phyloP scores from a whole-genome alignment of 2,113 vertebrate genomes.

The Clarias gariepinus region DNA sequence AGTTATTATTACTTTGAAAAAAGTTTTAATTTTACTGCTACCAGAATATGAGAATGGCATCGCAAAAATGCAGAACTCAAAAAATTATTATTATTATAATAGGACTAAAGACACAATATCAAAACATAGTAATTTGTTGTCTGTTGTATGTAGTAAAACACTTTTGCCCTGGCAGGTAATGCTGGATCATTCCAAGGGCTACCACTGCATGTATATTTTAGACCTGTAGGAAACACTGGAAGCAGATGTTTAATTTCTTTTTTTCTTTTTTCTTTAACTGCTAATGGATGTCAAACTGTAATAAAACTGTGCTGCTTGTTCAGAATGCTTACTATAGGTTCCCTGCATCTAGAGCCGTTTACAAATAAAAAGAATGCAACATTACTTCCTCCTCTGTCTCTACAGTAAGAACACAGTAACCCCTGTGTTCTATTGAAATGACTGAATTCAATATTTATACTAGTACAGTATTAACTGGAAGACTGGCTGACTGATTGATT shows the following conservation, averaged over 20 bases:
- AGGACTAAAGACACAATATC: too few relatives aligned
- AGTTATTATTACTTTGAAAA: too few relatives aligned
- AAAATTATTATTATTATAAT: too few relatives aligned
- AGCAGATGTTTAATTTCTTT: not conserved
- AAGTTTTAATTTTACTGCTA: too few relatives aligned
- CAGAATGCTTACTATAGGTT: not conserved
- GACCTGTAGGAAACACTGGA: too few relatives aligned
- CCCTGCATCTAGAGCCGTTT: not conserved
- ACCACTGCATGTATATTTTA: too few relatives aligned
- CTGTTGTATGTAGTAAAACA: too few relatives aligned
- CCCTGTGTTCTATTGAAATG: conserved; percentile 23
- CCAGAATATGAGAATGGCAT: too few relatives aligned
- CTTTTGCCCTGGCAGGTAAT: too few relatives aligned
- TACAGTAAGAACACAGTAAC: not conserved
- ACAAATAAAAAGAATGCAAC: not conserved
- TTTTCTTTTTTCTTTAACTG: not conserved
- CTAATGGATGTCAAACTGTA: not conserved
- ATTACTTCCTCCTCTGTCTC: not conserved
- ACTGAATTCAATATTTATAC: conserved; percentile 27
- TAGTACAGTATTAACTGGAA: conserved; percentile 34
- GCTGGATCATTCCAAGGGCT: too few relatives aligned
- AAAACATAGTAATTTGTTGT: too few relatives aligned
- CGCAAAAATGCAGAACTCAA: too few relatives aligned
- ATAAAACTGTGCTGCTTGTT: not conserved
- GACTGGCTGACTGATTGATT: conserved; percentile 29